Conservation (phyloP, 2,113 vertebrate genomes). For the Lagopus leucura region DNA sequence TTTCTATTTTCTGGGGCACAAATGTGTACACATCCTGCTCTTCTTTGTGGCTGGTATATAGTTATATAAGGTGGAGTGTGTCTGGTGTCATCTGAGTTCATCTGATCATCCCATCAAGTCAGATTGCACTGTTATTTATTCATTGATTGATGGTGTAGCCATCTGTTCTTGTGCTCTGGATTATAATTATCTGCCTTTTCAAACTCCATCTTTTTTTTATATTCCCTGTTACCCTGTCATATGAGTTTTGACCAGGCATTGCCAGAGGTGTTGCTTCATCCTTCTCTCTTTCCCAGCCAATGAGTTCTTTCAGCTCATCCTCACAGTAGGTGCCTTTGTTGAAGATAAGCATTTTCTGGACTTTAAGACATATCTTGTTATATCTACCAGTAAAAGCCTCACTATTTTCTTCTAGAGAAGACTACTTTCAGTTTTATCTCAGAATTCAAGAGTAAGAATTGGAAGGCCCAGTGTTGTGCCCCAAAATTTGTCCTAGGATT, state of each 20-base stretch:
- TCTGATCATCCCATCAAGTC: conserved; percentile 34
- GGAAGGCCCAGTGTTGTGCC: fast-evolving
- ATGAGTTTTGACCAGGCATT: conserved; percentile 34
- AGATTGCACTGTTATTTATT: conserved; percentile 60
- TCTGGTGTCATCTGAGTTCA: conserved; percentile 52
- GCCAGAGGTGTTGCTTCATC: conserved; percentile 28
- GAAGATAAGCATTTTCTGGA: neutral
- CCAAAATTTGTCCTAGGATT: neutral
- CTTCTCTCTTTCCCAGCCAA: neutral
- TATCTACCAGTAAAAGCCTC: neutral
- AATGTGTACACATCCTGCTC: neutral
- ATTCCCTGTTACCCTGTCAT: conserved; percentile 18
- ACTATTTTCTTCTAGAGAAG: neutral
- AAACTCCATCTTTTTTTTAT: conserved; percentile 30
- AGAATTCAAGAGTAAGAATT: neutral
- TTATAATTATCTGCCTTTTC: conserved; percentile 49
- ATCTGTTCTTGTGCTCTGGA: conserved; percentile 51
- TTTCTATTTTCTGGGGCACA: neutral
- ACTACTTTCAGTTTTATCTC: neutral
- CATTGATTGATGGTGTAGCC: conserved; percentile 55
- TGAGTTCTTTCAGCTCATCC: neutral
- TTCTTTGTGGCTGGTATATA: neutral
- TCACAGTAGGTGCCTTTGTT: neutral
- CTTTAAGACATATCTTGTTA: neutral
- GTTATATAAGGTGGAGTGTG: conserved; percentile 24